Base-by-base conservation (phyloP, 53 echinoderm and acorn worm genomes). In the Echinarachnius parma region DNA sequence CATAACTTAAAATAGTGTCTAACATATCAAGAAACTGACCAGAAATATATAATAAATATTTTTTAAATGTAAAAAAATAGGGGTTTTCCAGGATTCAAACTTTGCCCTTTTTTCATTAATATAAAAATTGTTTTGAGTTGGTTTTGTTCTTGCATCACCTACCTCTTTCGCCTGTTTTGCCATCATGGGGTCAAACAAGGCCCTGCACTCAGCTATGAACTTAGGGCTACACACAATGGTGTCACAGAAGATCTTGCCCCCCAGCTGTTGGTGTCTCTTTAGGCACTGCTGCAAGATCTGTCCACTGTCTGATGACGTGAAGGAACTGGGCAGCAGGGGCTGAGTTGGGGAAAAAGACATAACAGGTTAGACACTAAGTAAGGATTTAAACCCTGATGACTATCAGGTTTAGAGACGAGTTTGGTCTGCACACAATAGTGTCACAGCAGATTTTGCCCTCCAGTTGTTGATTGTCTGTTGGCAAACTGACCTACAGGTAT, bases 291-390 rank as follows among this genome's bases (percentile, higher is more conserved):
- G 91, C 29, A 96, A 39, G 31, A 89, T 34, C 62, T 96, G 91
- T 3, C 79, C 82, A 20, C 84, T 60, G 64, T 96, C 98, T 0
- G 64, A 63, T 19, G 54, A 44, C 25, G 87, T 82, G 58, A 96
- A 78, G 49, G 85, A 87, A n/a, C 82, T 88, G 0, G 98, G 98
- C 9, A 96, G 81, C 44, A 95, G 62, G 34, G 98, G 98, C 98
- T 96, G 89, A 26, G 10, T 61, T 19, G 31, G 55, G 47, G 48
- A 53, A 86, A 11, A 46, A 2, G 18, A 49, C 50, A 49, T 18
- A 15, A 49, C 50, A 9, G 19, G 7, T 9, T 39, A 39, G 42
- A n/a, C n/a, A n/a, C n/a, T n/a, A n/a, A n/a, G n/a, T n/a, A n/a
- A n/a, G n/a, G n/a, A n/a, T n/a, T n/a, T n/a, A n/a, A n/a, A n/a